Conservation (phyloP, 2,888 invertebrate species). For the Rhagophthalmus giganteus region DNA sequence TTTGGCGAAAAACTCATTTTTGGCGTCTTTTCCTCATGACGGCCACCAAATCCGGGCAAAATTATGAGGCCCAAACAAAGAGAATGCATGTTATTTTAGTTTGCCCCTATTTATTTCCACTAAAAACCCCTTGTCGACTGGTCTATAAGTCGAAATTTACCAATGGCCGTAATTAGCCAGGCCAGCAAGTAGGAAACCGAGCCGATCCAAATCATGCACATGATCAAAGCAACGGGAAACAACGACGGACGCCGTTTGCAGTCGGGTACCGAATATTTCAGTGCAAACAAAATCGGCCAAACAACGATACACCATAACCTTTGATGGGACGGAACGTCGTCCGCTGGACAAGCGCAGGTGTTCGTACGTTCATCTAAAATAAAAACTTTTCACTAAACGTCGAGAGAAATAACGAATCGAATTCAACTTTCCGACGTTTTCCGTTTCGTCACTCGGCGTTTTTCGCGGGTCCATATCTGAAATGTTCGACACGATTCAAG, state of each 20-base stretch:
- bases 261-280: constrained; percentile 74
- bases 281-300: constrained; percentile 68
- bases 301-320: constrained; percentile 62
- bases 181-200: constrained; percentile 73
- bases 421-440: background rate
- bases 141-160: constrained; percentile 55
- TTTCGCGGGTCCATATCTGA: constrained; percentile 23
- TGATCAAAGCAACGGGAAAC: constrained; percentile 67
- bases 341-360: constrained; percentile 60
- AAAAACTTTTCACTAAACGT: background rate
- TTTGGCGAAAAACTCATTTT: too few relatives aligned
- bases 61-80: too few relatives aligned
- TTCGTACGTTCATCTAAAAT: constrained; percentile 1
- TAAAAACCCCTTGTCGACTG: too few relatives aligned
- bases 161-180: constrained; percentile 77
- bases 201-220: constrained; percentile 78
- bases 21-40: too few relatives aligned
- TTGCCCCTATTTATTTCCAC: too few relatives aligned
- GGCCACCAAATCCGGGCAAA: too few relatives aligned
- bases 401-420: too few relatives aligned
- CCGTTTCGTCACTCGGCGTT: background rate
- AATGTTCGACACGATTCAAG: constrained; percentile 2
- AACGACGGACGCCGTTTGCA: constrained; percentile 61
- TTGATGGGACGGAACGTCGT: constrained; percentile 49
- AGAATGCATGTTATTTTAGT: too few relatives aligned